Base-by-base conservation (phyloP, 2,797 vertebrate species). In the Betta splendens region DNA sequence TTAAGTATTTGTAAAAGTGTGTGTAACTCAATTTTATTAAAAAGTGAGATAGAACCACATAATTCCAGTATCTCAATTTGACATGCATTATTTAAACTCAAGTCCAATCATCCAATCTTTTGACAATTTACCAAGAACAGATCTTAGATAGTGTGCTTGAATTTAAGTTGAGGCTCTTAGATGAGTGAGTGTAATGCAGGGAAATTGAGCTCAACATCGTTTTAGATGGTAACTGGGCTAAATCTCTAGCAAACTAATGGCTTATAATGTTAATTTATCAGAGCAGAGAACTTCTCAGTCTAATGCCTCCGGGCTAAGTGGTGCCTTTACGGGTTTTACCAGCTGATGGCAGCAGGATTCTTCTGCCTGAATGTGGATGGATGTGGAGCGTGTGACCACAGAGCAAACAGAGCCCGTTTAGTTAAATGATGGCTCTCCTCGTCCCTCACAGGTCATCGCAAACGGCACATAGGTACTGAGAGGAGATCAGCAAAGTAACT, bases 311-410 rank as follows among this genome's bases (percentile, higher is more conserved):
- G 15, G 43, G 47, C 44, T 63, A 49, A 47, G 22, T 20, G 26
- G 25, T 63, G 67, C 66, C 38, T 75, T 61, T 64, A n/a, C 53
- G 69, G 50, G 1, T 72, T 73, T 69, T 20, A 69, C 85, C 90
- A 87, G 77, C 3, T 76, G 89, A 78, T 85, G 90, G 85, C 87
- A 84, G 83, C 82, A 91, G 43, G 76, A 77, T 23, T 64, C 75
- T 66, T 83, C 44, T 20, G 12, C 9, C 15, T 36, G 32, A 35
- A 17, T 3, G 15, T 26, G 50, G 31, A 20, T 10, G 12, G 17
- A 37, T 39, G 60, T 36, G 47, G 11, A 1, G 22, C 15, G 45
- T 21, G 3, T 9, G 7, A 40, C n/a, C 4, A 15, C 26, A 12
- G 5, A 17, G 17, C 13, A 42, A 53, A 47, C 29, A 16, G 8